Percentiles rank a stretch among this genome's conserved stretches.
These are phyloP conservation scores for Cossypha polioptera DNA, from an alignment of 2,797 vertebrate genomes.

Conservation along the genomic window DNA sequence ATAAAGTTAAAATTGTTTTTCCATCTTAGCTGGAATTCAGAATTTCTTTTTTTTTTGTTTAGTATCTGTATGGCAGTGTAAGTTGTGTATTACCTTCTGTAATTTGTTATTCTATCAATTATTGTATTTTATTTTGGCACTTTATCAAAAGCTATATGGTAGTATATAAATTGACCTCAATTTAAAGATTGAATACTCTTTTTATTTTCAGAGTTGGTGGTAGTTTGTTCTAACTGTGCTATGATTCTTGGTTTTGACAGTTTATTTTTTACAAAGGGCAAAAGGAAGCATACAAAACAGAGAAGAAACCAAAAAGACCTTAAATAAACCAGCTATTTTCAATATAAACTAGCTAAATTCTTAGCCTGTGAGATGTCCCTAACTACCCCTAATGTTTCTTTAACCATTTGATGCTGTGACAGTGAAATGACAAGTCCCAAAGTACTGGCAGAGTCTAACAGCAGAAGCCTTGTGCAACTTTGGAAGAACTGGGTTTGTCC, in stretches of 20 bases:
- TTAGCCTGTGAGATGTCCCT: background rate
- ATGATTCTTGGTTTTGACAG: background rate
- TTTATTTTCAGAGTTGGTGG: background rate
- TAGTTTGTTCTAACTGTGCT: background rate
- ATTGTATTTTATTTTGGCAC: slow-evolving; percentile 7
- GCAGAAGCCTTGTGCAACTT: background rate
- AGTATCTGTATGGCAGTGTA: background rate
- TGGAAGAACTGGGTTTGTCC: background rate
- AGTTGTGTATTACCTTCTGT: background rate
- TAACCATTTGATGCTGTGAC: background rate
- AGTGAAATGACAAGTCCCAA: background rate
- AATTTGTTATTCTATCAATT: background rate
- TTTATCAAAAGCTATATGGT: background rate
- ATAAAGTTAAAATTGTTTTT: background rate
- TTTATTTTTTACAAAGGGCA: background rate
- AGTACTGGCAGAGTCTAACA: background rate
- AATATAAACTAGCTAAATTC: background rate
- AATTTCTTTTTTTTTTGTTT: background rate
- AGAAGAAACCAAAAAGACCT: background rate
- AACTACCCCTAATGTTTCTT: background rate
- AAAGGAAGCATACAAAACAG: background rate
- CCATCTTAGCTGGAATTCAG: background rate
- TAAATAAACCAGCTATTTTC: background rate
- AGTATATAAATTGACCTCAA: background rate
- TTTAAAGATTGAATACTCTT: background rate